phyloP scores from a whole-genome alignment of 2,797 vertebrate genomes.

The Jordanella pulchra region DNA sequence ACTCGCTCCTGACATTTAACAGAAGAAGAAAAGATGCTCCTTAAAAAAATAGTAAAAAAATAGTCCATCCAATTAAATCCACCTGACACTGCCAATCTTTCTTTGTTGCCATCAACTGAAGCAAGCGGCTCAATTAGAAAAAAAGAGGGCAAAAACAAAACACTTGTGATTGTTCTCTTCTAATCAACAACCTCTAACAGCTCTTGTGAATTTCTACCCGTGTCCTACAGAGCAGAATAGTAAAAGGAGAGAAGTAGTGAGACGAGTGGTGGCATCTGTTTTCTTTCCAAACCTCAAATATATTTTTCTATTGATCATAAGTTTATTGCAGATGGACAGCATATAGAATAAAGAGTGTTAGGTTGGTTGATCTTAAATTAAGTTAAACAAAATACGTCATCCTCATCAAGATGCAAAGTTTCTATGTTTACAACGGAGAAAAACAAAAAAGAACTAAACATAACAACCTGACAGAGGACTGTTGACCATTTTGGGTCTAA shows the following conservation, averaged over 20 bases:
- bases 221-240: neutral
- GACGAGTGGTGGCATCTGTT: too few species aligned
- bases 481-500: too few species aligned
- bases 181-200: neutral
- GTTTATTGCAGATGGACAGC: too few species aligned
- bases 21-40: conserved; percentile 32
- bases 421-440: too few species aligned
- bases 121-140: neutral
- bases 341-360: too few species aligned
- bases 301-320: neutral
- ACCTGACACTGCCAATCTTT: conserved; percentile 31
- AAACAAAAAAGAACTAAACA: too few species aligned
- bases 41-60: conserved; percentile 19
- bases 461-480: too few species aligned
- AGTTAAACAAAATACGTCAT: too few species aligned
- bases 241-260: neutral
- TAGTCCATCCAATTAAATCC: conserved; percentile 17
- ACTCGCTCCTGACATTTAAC: conserved; percentile 42
- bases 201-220: neutral
- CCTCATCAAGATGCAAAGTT: too few species aligned
- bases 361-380: too few species aligned
- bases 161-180: neutral
- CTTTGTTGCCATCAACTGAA: neutral
- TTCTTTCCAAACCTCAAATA: too few species aligned
- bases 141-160: neutral